Evolutionary conservation across 1,140 invertebrate species (phyloP).

Genomic region (Liolophura sinensis): DNA sequence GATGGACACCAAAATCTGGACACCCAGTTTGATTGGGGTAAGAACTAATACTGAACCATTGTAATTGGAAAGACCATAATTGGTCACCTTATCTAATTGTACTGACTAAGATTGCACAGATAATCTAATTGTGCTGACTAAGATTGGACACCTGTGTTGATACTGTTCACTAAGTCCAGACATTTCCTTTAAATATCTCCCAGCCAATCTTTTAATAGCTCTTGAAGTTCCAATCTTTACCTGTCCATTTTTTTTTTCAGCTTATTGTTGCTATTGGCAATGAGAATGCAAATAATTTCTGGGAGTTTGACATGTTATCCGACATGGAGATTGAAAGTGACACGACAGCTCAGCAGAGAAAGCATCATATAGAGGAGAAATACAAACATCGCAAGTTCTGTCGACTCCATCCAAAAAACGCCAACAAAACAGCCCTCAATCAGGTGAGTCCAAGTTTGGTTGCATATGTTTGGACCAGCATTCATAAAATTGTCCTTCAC

Average conservation of each 20-base stretch:
- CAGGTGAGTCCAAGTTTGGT: slow-evolving; percentile 22
- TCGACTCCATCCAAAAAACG: slow-evolving; percentile 23
- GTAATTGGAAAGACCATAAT: too few relatives aligned
- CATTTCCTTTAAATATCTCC: too few relatives aligned
- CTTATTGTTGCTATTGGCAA: slow-evolving; percentile 48
- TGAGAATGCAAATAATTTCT: slow-evolving; percentile 45
- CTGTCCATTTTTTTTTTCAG: slow-evolving; percentile 23
- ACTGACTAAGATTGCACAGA: too few relatives aligned
- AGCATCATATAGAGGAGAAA: slow-evolving; percentile 36
- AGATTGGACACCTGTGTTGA: too few relatives aligned
- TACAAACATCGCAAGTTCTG: slow-evolving; percentile 35
- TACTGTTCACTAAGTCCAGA: too few relatives aligned
- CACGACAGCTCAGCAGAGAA: slow-evolving; percentile 23
- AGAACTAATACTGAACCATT: slow-evolving; percentile 3
- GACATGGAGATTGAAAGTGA: slow-evolving; percentile 24
- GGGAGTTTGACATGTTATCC: slow-evolving; percentile 31
- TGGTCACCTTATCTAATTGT: too few relatives aligned
- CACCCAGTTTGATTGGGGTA: slow-evolving; percentile 47
- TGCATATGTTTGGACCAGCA: too few relatives aligned
- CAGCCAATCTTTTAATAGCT: too few relatives aligned
- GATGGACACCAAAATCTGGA: slow-evolving; percentile 52
- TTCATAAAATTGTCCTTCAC: not conserved
- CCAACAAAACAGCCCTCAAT: slow-evolving; percentile 25
- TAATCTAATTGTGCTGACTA: too few relatives aligned
- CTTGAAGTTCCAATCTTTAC: not conserved